A percentile compares a stretch with the other conserved stretches of the same genome.
phyloP scores from a whole-genome alignment of 1,140 invertebrate species.

The Papilio glaucus region DNA sequence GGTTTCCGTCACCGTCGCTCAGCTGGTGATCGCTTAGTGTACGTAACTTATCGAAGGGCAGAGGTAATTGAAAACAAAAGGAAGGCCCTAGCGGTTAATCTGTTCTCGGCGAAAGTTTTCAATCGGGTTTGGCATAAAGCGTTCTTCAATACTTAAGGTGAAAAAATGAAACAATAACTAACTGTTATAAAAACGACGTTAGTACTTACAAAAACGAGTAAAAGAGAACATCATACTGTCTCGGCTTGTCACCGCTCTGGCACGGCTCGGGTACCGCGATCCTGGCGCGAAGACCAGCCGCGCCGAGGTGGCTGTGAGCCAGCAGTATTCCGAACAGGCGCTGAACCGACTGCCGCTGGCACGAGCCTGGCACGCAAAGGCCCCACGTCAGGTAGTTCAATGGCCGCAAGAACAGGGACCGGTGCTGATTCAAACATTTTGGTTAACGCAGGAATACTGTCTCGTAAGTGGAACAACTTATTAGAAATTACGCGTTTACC shows the following conservation, averaged over 20 bases:
- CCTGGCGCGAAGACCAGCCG: constrained; percentile 68
- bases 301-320: constrained; percentile 69
- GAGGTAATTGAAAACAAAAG: no score
- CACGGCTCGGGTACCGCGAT: constrained; percentile 66
- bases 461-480: no score
- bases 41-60: no score
- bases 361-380: constrained; percentile 83
- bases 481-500: no score
- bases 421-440: constrained; percentile 56
- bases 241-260: constrained; percentile 60
- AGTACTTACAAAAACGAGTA: constrained; percentile 80
- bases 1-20: no score
- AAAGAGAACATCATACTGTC: constrained; percentile 59
- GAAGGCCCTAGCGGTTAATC: no score
- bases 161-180: no score
- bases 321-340: constrained; percentile 75
- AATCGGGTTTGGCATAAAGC: no score
- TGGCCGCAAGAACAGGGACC: constrained; percentile 63
- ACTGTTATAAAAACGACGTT: no score
- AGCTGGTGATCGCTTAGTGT: no score
- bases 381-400: constrained; percentile 82
- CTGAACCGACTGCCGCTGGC: constrained; percentile 76
- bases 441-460: constrained; percentile 36
- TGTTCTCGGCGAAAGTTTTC: no score
- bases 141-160: no score